Conservation (phyloP, 2,113 vertebrate genomes). For the Nipponia nippon region DNA sequence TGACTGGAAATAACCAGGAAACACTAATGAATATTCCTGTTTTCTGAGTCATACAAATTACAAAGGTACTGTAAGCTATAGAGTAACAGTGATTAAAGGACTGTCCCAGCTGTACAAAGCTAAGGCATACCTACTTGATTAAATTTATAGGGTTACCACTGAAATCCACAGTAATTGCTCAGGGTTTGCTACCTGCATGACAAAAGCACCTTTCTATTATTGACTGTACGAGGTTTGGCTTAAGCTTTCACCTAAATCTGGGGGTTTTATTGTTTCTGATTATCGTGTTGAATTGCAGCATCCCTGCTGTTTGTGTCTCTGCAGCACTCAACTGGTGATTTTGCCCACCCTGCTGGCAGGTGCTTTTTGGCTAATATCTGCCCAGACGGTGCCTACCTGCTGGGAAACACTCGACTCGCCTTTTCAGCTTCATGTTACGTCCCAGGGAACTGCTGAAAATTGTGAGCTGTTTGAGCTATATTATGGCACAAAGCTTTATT, state of each 20-base stretch:
- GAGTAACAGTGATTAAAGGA: background rate
- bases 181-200: background rate
- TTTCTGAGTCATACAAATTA: background rate
- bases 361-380: background rate
- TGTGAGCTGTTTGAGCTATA: background rate
- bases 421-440: background rate
- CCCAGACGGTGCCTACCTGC: background rate
- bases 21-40: background rate
- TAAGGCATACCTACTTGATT: background rate
- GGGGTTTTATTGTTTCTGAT: background rate
- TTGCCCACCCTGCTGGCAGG: background rate
- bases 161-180: background rate
- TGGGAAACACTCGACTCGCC: background rate
- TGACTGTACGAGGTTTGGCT: background rate
- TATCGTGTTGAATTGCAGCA: background rate
- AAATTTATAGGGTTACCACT: background rate
- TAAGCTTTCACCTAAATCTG: background rate
- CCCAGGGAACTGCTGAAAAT: background rate
- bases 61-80: fast-evolving
- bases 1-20: background rate
- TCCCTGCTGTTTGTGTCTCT: background rate
- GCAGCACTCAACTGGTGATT: background rate
- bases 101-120: background rate
- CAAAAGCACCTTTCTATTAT: background rate
- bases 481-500: background rate